Evolutionary conservation across 2,888 invertebrate genomes (phyloP), one percentile per base, ranked within the genome.

Genomic region (Eulithis testata): DNA sequence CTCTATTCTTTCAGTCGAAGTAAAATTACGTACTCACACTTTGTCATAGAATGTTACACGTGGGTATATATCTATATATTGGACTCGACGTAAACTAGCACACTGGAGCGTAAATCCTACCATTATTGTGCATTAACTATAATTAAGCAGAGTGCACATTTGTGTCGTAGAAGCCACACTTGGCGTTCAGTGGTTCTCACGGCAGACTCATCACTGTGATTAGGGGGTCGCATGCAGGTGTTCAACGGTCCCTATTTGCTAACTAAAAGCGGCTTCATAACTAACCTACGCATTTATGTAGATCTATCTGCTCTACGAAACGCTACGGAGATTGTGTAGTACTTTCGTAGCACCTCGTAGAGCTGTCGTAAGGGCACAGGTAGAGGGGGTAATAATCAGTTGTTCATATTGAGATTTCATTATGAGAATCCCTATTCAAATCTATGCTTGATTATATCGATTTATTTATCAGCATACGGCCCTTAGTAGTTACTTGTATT

Each of bases 131-230:
- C 79, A 77, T 81, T 82, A 77, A 81, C 76, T 79, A 81, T 83
- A 84, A 85, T 85, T 84, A 85, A 78, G 76, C 74, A 75, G 77
- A 85, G 83, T 85, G 86, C 83, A 81, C 77, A 80, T 78, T 79
- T 80, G 77, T 80, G 80, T 79, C 70, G 70, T 60, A 71, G 74
- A 74, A 71, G 73, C 74, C 73, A 64, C 75, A 75, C 71, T 74
- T 69, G 72, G 60, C 73, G 67, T 72, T 73, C 68, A 66, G 69
- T 68, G 70, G 64, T 65, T 69, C 70, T 73, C 73, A 76, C 69
- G 75, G 73, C 73, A 31, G 63, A 40, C 74, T 74, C 77, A 78
- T 79, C 77, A 75, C 68, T 63, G 66, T 79, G 76, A 83, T 84
- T 58, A 83, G 71, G 73, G 44, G 73, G 74, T 75, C 72, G 66